Evolutionary conservation across 1,140 invertebrate genomes (phyloP).

Genomic region (Ptiloglossa arizonensis): DNA sequence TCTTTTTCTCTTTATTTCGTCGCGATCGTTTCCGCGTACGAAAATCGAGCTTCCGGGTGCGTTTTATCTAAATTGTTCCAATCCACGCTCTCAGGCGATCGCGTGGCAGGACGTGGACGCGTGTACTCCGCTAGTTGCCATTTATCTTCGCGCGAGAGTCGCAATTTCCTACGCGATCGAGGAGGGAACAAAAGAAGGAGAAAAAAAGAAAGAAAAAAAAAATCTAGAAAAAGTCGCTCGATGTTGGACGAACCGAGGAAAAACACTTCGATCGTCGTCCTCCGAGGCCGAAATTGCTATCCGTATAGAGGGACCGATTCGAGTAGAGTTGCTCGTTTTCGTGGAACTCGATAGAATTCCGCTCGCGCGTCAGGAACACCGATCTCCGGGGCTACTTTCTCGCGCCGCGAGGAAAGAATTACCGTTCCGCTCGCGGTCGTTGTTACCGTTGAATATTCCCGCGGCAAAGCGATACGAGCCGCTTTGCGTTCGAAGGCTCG

Average conservation of each 20-base stretch:
- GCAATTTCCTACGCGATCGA: neutral
- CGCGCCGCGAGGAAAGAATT: slow-evolving; percentile 3
- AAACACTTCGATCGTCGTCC: no score
- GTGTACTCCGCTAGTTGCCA: neutral
- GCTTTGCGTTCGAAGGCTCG: slow-evolving; percentile 68
- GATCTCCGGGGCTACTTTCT: slow-evolving; percentile 1
- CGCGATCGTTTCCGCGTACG: slow-evolving; percentile 45
- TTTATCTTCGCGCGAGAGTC: slow-evolving; percentile 5
- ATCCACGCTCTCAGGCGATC: slow-evolving; percentile 17
- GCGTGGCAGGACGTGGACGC: neutral
- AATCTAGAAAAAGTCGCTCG: no score
- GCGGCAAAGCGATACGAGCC: slow-evolving; percentile 64
- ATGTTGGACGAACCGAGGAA: no score
- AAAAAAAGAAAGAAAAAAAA: no score
- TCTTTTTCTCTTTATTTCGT: slow-evolving; percentile 53
- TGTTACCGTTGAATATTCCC: slow-evolving; percentile 40
- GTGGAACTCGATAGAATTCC: neutral
- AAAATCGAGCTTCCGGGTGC: slow-evolving; percentile 27
- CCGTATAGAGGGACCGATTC: no score
- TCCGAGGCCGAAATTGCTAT: no score
- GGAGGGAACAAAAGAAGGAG: neutral
- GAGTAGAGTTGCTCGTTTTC: no score
- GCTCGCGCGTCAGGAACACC: neutral
- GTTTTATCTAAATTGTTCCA: slow-evolving; percentile 44
- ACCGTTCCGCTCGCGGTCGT: slow-evolving; percentile 29